Evolutionary conservation across 2,113 vertebrate genomes (phyloP).

Genomic region (Malaclemys terrapin): DNA sequence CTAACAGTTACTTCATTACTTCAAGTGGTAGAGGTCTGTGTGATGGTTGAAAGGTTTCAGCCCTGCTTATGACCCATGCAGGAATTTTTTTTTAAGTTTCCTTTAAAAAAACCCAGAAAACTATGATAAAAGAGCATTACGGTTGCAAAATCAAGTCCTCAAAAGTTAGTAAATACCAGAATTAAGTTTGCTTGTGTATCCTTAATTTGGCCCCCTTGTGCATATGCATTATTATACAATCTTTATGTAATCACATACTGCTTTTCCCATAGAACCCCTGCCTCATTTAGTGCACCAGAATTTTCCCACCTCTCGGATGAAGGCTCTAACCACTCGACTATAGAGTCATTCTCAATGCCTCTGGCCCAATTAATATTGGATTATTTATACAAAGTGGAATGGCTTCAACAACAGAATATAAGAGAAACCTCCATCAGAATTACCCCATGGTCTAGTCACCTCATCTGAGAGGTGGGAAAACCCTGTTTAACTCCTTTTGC

Average conservation of each 20-base stretch:
- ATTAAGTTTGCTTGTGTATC: constrained; percentile 16
- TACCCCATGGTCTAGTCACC: neutral
- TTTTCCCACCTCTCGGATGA: neutral
- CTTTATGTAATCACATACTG: neutral
- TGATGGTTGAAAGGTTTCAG: neutral
- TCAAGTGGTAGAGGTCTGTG: neutral
- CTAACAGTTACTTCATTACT: neutral
- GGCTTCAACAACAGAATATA: neutral
- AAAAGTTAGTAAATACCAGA: neutral
- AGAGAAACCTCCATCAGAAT: neutral
- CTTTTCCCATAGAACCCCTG: constrained; percentile 22
- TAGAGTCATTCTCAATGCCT: neutral
- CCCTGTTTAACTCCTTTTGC: neutral
- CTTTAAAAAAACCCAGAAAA: neutral
- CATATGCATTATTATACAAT: neutral
- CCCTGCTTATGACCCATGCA: neutral
- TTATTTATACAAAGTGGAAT: neutral
- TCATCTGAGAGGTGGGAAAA: neutral
- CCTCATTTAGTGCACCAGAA: neutral
- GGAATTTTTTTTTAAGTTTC: neutral
- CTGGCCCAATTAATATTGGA: neutral
- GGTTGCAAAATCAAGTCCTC: constrained; percentile 1
- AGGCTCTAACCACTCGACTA: neutral
- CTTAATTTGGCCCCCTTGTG: constrained; percentile 19
- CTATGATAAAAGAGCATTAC: neutral